Conservation (phyloP, 2,888 invertebrate species). For the Spatulosminthurus flaviceps region DNA sequence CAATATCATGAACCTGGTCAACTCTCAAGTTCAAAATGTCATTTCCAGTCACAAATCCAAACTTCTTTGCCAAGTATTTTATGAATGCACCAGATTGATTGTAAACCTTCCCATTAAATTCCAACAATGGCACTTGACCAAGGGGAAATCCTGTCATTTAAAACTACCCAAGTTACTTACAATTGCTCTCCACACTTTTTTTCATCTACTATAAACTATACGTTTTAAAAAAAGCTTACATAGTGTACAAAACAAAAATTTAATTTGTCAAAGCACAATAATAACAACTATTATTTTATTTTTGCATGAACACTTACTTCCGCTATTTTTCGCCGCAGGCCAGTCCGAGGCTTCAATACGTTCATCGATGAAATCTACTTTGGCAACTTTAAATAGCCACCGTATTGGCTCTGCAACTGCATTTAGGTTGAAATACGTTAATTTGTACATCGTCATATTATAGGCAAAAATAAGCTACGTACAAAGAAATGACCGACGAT, state of each 20-base stretch:
- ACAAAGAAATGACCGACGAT: too few relatives aligned
- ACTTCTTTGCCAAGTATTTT: background rate
- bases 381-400: slow-evolving; percentile 33
- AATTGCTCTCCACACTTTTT: too few relatives aligned
- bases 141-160: slow-evolving; percentile 13
- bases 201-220: too few relatives aligned
- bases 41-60: slow-evolving; percentile 11
- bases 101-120: background rate
- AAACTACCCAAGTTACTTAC: background rate
- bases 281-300: too few relatives aligned
- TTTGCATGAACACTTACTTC: too few relatives aligned
- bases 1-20: background rate
- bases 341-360: slow-evolving; percentile 24
- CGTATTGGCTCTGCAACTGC: slow-evolving; percentile 40
- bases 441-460: slow-evolving; percentile 30
- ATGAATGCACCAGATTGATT: background rate
- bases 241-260: too few relatives aligned
- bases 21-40: background rate
- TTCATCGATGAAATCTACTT: slow-evolving; percentile 37
- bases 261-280: too few relatives aligned
- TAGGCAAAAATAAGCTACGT: too few relatives aligned
- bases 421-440: slow-evolving; percentile 39
- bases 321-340: slow-evolving; percentile 13
- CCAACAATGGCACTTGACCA: background rate
- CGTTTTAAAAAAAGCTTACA: too few relatives aligned